Evolutionary conservation across 1,140 invertebrate genomes (phyloP), one percentile per base, ranked within the genome.

Genomic region (Lucilia cuprina): DNA sequence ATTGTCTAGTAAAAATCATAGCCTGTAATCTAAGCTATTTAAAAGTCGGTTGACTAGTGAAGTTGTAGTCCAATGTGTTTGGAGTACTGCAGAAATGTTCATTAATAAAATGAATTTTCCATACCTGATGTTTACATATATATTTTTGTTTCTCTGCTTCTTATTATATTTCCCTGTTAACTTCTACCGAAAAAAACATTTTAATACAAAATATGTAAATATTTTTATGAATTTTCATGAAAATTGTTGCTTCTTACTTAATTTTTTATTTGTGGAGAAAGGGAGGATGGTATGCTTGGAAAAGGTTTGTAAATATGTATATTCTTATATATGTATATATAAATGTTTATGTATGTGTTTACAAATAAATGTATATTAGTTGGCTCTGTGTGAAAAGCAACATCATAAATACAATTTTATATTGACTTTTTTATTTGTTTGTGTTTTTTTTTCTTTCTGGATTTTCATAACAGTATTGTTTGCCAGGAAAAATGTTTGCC

Each of bases 221-320:
- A 55, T 55, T 55, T 55, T 25, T 70, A 19, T 70, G 13, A 21
- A 70, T 19, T 21, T 21, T 70, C 19, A 70, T 19, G 5, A 70
- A 21, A 70, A 70, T 70, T 70, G 65, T 70, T 70, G 65, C 65
- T 70, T 70, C 65, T 65, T 65, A 13, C 60, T n/a, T n/a, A n/a
- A n/a, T n/a, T n/a, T n/a, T n/a, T n/a, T n/a, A n/a, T n/a, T n/a
- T n/a, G n/a, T n/a, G n/a, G n/a, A n/a, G n/a, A n/a, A n/a, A n/a
- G n/a, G n/a, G n/a, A n/a, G n/a, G 17, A n/a, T 65, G 8, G n/a
- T n/a, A 70, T 70, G n/a, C n/a, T 70, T 21, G n/a, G n/a, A n/a
- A n/a, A n/a, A n/a, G 55, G 14, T 60, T 5, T 0, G 14, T 60
- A 7, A 12, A 60, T 17, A n/a, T 60, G 55, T n/a, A n/a, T n/a